Base-by-base conservation (phyloP, 2,113 vertebrate genomes). In the Pseudonaja textilis region DNA sequence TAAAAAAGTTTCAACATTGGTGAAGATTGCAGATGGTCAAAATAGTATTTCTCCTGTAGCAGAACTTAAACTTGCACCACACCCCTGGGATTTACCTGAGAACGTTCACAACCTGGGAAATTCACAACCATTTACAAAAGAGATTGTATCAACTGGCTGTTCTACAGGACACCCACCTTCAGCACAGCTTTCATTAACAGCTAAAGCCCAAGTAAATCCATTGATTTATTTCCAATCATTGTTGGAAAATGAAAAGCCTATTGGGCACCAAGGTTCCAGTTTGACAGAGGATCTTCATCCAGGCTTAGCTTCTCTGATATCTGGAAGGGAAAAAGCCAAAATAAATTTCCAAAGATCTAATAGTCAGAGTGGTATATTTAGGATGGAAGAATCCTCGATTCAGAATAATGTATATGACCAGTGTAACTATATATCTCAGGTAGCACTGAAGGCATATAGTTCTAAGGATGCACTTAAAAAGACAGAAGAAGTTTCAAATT, bases 371-470 rank as follows among this genome's bases (percentile, higher is more conserved):
- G 25, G 96, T 96, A 2, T 98, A 89, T 98, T 98, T 97, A 97
- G 97, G 94, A 94, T 97, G 94, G 98, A 97, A 89, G 98, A 98
- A 85, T 96, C 97, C 92, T 88, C 94, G 90, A 95, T 96, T 97
- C 97, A 97, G 93, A 98, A 97, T 95, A 96, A 93, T 25, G n/a
- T 97, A 92, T 97, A 97, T 96, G 97, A 98, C 91, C 96, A 97
- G 87, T 96, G 97, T 91, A 97, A 95, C 93, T 96, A 94, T 93
- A 95, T 97, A 95, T 95, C 96, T 97, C 98, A 97, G 95, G 93
- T 98, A 96, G 96, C 96, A 25, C 97, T 97, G 92, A 98, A 96
- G 94, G 89, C 90, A 1, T 95, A 69, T 16, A 88, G 97, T 85
- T 94, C 97, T 95, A 97, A 97, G 45, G 95, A 96, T 86, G 95